Percentiles rank a stretch among this genome's conserved stretches.
These are phyloP conservation scores for Chauna torquata DNA, from an alignment of 2,113 vertebrate genomes.

Conservation along the genomic window DNA sequence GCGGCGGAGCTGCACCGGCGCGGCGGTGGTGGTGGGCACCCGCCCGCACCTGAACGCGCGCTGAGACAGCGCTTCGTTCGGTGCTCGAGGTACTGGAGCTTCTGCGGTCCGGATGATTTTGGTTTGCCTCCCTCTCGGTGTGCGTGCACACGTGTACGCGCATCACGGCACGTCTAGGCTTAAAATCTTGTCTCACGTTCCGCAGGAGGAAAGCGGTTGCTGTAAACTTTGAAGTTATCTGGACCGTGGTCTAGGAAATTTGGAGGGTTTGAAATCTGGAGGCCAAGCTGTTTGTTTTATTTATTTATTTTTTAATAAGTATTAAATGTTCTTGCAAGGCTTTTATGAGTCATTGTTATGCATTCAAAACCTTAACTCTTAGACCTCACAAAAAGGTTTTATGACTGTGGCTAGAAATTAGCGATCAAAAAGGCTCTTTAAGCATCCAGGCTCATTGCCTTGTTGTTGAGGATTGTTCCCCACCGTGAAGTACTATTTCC, in stretches of 20 bases:
- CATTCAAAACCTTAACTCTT: not conserved
- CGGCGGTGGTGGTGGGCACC: not conserved
- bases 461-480: not conserved
- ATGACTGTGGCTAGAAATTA: not conserved
- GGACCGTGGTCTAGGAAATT: not conserved
- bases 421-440: not conserved
- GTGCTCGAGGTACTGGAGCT: not conserved
- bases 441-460: not conserved
- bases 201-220: fast-evolving
- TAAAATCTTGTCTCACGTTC: not conserved
- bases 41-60: not conserved
- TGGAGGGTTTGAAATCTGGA: not conserved
- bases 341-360: not conserved
- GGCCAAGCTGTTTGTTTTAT: not conserved
- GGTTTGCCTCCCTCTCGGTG: not conserved
- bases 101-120: not conserved
- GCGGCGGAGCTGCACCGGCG: not conserved
- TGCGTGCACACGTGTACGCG: fast-evolving
- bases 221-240: not conserved
- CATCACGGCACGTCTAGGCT: fast-evolving
- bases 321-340: not conserved
- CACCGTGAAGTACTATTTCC: not conserved
- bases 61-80: not conserved
- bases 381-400: not conserved
- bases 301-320: not conserved